phyloP scores from a whole-genome alignment of 2,113 vertebrate species.

The Emydura subglobosa region DNA sequence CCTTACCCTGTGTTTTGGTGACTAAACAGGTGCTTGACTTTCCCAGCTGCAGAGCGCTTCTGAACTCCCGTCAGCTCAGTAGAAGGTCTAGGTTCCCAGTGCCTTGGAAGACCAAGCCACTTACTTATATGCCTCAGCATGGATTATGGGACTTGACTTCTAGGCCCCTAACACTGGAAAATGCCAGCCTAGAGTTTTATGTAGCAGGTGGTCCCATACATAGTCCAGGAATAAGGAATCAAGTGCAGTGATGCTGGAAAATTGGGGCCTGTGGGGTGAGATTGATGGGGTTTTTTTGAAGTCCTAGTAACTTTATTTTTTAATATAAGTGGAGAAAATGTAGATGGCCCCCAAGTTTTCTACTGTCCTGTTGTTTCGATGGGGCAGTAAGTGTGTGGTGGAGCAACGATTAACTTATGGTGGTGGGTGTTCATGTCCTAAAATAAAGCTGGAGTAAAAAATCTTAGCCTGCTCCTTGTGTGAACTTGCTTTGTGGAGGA shows the following conservation, averaged over 20 bases:
- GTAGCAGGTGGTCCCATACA: background rate
- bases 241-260: background rate
- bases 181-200: background rate
- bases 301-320: background rate
- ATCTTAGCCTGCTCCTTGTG: background rate
- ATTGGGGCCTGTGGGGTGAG: too few relatives aligned
- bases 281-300: background rate
- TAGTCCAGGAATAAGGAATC: background rate
- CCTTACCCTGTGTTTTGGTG: background rate
- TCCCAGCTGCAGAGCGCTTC: background rate
- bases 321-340: background rate
- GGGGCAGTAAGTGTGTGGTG: background rate
- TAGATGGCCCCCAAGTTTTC: background rate
- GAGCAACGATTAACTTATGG: background rate
- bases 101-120: background rate
- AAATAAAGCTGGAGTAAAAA: background rate
- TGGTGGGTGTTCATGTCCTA: background rate
- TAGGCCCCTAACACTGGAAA: background rate
- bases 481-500: background rate
- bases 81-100: background rate
- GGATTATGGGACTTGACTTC: background rate
- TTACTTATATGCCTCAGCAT: background rate
- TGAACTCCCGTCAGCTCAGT: background rate
- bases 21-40: background rate
- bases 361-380: background rate